Percentiles rank a stretch among this genome's conserved stretches.
These are phyloP conservation scores for Eulemur mongoz DNA, from an alignment of 2,797 vertebrate genomes.

Conservation along the genomic window DNA sequence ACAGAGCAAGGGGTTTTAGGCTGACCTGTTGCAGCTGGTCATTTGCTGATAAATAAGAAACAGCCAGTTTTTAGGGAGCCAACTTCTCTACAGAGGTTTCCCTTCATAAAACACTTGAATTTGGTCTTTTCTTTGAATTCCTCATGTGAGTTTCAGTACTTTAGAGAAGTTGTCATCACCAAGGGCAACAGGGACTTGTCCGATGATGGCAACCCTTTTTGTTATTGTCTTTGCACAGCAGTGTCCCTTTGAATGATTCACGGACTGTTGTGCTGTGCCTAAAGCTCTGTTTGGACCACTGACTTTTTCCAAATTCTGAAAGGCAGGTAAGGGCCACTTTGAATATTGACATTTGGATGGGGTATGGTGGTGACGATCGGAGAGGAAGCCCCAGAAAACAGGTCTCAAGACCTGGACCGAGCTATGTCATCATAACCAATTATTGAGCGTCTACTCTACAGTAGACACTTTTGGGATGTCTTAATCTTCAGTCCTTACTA, in stretches of 20 bases:
- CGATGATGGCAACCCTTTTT: not conserved
- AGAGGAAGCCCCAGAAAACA: not conserved
- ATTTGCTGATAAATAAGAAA: slow-evolving; percentile 71
- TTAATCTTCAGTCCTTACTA: not conserved
- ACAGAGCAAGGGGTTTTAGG: slow-evolving; percentile 63
- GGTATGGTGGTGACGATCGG: not conserved
- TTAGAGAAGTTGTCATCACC: not conserved
- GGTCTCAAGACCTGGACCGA: too few relatives aligned
- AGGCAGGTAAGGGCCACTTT: not conserved
- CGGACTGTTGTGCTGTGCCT: not conserved
- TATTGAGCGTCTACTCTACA: not conserved
- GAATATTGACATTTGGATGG: not conserved
- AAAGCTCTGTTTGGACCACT: not conserved
- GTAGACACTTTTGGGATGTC: not conserved
- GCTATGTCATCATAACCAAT: not conserved
- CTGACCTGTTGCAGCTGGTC: slow-evolving; percentile 67
- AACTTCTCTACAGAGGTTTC: not conserved
- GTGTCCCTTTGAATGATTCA: not conserved
- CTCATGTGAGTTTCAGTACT: not conserved
- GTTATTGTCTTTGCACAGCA: not conserved
- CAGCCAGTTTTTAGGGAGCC: not conserved
- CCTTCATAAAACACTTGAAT: not conserved
- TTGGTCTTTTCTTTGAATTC: not conserved
- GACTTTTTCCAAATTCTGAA: not conserved
- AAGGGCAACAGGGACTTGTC: not conserved